A percentile compares a stretch with the other conserved stretches of the same genome.
These are phyloP conservation scores for Petrocephalus microphthalmus DNA, from an alignment of 2,113 vertebrate genomes.

Conservation along the genomic window DNA sequence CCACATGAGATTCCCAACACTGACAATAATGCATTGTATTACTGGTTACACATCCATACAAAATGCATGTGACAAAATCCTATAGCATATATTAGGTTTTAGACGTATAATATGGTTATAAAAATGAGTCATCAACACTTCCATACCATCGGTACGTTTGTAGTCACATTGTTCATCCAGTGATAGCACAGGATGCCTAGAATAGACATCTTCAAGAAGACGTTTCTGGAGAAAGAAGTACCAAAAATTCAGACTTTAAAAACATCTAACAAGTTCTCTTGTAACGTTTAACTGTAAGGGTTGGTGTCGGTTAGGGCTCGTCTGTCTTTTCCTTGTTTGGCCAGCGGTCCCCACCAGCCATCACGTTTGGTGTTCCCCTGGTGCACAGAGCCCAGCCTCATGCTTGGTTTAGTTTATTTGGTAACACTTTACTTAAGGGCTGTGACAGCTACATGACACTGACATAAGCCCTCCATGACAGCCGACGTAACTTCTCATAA, in stretches of 20 bases:
- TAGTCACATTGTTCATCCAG: conserved; percentile 72
- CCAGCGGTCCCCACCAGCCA: no score
- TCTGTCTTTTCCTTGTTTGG: no score
- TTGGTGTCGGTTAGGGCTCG: no score
- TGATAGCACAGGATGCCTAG: conserved; percentile 86
- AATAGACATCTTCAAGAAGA: conserved; percentile 80
- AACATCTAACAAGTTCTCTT: background rate
- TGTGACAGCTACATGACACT: no score
- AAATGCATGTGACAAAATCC: background rate
- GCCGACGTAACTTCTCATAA: no score
- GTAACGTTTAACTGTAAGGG: background rate
- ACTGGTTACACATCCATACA: background rate
- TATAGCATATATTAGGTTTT: background rate
- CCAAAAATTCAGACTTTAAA: background rate
- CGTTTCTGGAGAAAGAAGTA: conserved; percentile 61
- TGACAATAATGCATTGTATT: conserved; percentile 38
- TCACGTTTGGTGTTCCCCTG: no score
- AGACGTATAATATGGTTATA: background rate
- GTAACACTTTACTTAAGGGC: no score
- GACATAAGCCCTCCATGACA: no score
- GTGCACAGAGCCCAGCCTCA: no score
- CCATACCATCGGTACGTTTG: conserved; percentile 32
- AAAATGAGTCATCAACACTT: background rate
- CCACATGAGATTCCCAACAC: conserved; percentile 91
- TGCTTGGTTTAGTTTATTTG: no score